Evolutionary conservation across 1,140 invertebrate species (phyloP).

Genomic region (Halictus rubicundus): DNA sequence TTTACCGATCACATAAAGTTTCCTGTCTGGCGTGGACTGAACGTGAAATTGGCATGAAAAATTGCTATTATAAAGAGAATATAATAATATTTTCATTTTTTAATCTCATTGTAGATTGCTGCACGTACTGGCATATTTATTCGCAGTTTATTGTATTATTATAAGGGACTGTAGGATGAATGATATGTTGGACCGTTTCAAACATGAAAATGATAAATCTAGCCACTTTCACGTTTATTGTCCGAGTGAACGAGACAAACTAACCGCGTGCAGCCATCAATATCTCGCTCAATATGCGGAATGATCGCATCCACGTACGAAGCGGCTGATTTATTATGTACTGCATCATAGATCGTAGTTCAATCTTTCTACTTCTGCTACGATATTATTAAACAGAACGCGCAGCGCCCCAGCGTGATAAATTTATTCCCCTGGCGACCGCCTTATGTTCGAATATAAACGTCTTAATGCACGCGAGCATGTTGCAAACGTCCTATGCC

Average conservation of each 20-base stretch:
- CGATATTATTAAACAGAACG: neutral
- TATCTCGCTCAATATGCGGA: constrained; percentile 4
- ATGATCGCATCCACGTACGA: neutral
- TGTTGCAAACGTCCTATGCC: neutral
- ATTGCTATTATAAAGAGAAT: no score
- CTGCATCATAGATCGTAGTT: neutral
- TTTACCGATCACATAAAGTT: no score
- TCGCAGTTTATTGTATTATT: no score
- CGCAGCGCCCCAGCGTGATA: neutral
- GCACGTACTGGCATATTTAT: no score
- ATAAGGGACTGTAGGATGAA: no score
- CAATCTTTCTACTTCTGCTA: constrained; percentile 12
- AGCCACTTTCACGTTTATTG: neutral
- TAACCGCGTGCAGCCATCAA: neutral
- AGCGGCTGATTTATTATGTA: neutral
- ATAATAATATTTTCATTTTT: no score
- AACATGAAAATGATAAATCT: no score
- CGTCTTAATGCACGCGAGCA: constrained; percentile 7
- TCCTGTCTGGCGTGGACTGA: no score
- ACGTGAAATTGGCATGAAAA: no score
- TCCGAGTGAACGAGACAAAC: no score
- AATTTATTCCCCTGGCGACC: constrained; percentile 1
- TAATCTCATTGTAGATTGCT: no score
- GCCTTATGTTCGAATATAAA: neutral
- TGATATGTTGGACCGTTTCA: no score